phyloP scores from a whole-genome alignment of 2,797 vertebrate species.

The Dermochelys coriacea region DNA sequence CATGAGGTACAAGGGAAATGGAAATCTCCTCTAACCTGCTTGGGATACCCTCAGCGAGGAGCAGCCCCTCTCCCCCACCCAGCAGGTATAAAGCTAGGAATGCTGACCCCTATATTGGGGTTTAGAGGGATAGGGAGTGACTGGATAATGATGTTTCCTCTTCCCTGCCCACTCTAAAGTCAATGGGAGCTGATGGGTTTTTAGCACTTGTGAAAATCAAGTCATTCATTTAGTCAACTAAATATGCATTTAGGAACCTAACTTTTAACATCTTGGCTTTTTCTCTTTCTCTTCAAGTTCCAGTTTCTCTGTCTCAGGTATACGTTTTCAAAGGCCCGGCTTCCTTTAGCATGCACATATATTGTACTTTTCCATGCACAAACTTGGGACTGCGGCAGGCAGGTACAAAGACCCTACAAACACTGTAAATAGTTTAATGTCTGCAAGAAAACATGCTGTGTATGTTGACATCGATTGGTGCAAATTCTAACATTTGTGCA shows the following conservation, averaged over 20 bases:
- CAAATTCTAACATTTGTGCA: neutral
- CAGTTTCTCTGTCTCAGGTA: neutral
- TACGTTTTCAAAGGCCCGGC: neutral
- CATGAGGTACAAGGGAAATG: neutral
- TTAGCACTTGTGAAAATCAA: neutral
- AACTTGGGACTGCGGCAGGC: neutral
- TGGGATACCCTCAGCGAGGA: neutral
- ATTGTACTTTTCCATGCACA: neutral
- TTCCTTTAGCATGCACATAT: neutral
- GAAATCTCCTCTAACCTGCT: neutral
- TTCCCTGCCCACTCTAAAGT: neutral
- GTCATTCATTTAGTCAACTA: neutral
- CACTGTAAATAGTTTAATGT: neutral
- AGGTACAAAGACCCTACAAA: neutral
- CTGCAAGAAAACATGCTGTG: neutral
- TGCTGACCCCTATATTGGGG: neutral
- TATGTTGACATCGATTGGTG: neutral
- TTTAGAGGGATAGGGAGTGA: neutral
- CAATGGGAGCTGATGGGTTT: neutral
- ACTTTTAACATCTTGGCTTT: neutral
- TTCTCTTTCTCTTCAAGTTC: neutral
- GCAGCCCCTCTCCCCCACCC: too few species aligned
- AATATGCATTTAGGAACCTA: neutral
- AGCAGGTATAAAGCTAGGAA: too few species aligned
- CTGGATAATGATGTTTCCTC: neutral